These are phyloP conservation scores for Hanleya hanleyi DNA, from an alignment of 2,888 invertebrate species.

Conservation along the genomic window DNA sequence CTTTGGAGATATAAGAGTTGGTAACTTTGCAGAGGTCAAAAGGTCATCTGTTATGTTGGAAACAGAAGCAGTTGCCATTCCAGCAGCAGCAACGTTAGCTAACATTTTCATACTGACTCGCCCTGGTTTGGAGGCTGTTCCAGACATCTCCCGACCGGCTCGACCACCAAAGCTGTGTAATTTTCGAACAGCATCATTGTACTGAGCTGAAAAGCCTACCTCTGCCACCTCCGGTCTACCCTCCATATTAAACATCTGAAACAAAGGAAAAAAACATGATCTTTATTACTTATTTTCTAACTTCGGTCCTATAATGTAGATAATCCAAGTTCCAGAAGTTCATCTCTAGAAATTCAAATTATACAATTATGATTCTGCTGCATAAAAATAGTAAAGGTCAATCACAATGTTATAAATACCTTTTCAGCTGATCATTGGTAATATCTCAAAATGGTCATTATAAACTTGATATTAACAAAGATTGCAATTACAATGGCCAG, in stretches of 20 bases:
- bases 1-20: slow-evolving; percentile 17
- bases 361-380: no score
- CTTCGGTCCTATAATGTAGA: no score
- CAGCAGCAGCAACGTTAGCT: slow-evolving; percentile 65
- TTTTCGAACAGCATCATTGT: slow-evolving; percentile 48
- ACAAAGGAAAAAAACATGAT: slow-evolving; percentile 17
- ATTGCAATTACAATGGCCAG: no score
- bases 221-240: slow-evolving; percentile 54
- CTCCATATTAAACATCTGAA: slow-evolving; percentile 65
- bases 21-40: slow-evolving; percentile 45
- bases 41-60: slow-evolving; percentile 63
- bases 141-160: slow-evolving; percentile 21
- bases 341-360: no score
- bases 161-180: slow-evolving; percentile 43
- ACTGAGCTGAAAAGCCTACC: slow-evolving; percentile 62
- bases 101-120: slow-evolving; percentile 51
- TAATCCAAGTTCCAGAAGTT: no score
- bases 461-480: no score
- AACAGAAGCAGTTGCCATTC: slow-evolving; percentile 60
- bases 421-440: no score
- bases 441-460: no score
- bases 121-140: slow-evolving; percentile 18
- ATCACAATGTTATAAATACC: no score
- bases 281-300: no score
- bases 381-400: no score